A percentile compares a stretch with the other conserved stretches of the same genome.
phyloP scores from a whole-genome alignment of 2,113 vertebrate genomes.

The Jaculus jaculus region DNA sequence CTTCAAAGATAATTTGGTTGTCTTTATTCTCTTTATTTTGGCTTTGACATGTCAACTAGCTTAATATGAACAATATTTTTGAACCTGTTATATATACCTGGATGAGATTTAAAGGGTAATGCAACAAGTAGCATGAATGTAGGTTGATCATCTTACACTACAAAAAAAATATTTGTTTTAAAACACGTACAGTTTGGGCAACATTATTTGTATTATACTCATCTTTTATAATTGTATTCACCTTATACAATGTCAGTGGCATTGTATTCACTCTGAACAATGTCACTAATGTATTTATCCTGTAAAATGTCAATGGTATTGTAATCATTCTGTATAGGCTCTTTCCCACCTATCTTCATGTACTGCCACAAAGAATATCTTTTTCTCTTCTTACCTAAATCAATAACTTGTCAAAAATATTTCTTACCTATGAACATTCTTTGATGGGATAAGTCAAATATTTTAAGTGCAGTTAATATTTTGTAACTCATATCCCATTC shows the following conservation, averaged over 20 bases:
- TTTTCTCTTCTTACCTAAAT: not conserved
- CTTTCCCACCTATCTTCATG: not conserved
- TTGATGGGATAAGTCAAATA: constrained; percentile 28
- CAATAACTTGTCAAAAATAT: not conserved
- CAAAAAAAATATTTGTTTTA: not conserved
- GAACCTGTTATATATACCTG: not conserved
- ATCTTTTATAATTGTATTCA: not conserved
- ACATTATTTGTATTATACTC: not conserved
- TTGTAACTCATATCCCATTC: not conserved
- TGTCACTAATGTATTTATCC: not conserved
- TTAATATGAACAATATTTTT: not conserved
- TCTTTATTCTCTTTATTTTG: not conserved
- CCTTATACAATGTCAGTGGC: too few species aligned
- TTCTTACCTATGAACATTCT: not conserved
- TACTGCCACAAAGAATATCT: not conserved
- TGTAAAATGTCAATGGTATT: not conserved
- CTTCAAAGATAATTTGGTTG: not conserved
- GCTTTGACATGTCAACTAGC: not conserved
- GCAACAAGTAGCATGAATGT: not conserved
- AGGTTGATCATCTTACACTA: not conserved
- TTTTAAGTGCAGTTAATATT: constrained; percentile 24
- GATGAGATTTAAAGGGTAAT: not conserved
- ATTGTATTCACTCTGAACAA: too few species aligned
- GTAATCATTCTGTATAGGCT: not conserved
- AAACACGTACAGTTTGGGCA: not conserved